phyloP scores from a whole-genome alignment of 2,113 vertebrate species.

The Carassius carassius region DNA sequence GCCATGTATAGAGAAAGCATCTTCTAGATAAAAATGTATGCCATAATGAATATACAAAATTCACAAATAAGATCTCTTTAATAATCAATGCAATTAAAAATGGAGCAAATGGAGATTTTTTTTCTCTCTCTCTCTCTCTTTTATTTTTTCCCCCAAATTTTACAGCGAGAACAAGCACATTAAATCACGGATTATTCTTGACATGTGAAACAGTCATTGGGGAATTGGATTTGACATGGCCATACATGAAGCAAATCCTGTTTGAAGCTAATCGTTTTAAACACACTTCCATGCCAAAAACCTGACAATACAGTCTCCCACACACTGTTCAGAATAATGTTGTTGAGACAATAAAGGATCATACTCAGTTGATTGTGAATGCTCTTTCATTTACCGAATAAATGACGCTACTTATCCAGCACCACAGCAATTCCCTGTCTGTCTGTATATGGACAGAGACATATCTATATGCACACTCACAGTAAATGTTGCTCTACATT shows the following conservation, averaged over 20 bases:
- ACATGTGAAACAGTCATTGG: conserved; percentile 29
- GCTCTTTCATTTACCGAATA: neutral
- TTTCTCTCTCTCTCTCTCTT: too few species aligned
- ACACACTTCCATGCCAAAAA: conserved; percentile 27
- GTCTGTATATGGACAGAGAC: conserved; percentile 1
- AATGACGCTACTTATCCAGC: neutral
- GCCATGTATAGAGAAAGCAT: neutral
- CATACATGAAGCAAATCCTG: conserved; percentile 29
- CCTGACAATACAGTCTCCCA: conserved; percentile 36
- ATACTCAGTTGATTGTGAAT: conserved; percentile 10
- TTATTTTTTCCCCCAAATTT: too few species aligned
- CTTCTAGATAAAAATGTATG: neutral
- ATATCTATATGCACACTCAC: neutral
- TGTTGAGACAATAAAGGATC: conserved; percentile 21
- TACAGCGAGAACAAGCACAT: conserved; percentile 46
- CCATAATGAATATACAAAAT: neutral
- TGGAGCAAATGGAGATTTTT: neutral
- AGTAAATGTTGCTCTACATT: conserved; percentile 26
- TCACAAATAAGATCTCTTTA: neutral
- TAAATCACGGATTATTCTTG: conserved; percentile 49
- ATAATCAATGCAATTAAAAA: neutral
- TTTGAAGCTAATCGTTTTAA: conserved; percentile 45
- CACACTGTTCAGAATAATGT: conserved; percentile 27
- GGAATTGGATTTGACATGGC: conserved; percentile 42
- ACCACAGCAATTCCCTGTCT: neutral